phyloP scores from a whole-genome alignment of 2,888 invertebrate genomes.

The Drosophila aldrichi region DNA sequence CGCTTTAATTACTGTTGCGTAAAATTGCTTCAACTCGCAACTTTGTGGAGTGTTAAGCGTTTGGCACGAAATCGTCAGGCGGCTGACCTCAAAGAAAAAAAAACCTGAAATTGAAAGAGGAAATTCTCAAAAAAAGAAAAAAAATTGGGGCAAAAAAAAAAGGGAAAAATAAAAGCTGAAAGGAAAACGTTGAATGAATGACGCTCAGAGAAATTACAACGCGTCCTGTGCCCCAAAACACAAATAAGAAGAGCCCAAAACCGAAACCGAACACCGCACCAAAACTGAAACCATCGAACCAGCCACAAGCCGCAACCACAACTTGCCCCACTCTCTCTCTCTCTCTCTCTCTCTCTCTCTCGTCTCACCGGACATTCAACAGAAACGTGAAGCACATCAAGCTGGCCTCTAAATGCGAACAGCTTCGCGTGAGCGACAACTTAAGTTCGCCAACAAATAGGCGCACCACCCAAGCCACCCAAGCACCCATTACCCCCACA shows the following conservation, averaged over 20 bases:
- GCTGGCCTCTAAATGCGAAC: constrained; percentile 20
- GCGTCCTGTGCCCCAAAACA: constrained; percentile 33
- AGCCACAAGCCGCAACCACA: constrained; percentile 43
- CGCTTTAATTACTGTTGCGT: constrained; percentile 82
- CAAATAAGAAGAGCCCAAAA: constrained; percentile 33
- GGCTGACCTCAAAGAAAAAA: constrained; percentile 46
- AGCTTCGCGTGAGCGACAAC: constrained; percentile 70
- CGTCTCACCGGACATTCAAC: constrained; percentile 49
- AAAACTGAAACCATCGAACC: constrained; percentile 27
- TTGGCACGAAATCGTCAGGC: constrained; percentile 65
- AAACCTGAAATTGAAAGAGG: constrained; percentile 10
- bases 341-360: not conserved
- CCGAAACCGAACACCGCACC: constrained; percentile 6
- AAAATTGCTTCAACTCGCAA: constrained; percentile 81
- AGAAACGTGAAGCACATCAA: constrained; percentile 48
- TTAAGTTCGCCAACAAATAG: constrained; percentile 50
- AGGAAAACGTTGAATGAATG: constrained; percentile 36
- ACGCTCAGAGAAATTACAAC: constrained; percentile 44
- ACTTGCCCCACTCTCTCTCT: not conserved
- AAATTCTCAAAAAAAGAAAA: constrained; percentile 6
- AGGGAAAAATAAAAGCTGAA: constrained; percentile 9
- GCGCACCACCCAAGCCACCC: constrained; percentile 9
- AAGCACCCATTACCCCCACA: not conserved
- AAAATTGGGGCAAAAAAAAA: not conserved
- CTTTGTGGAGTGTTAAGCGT: constrained; percentile 81